Base-by-base conservation (phyloP, 35 echinoderm and acorn worm species). In the Amphiura filiformis region DNA sequence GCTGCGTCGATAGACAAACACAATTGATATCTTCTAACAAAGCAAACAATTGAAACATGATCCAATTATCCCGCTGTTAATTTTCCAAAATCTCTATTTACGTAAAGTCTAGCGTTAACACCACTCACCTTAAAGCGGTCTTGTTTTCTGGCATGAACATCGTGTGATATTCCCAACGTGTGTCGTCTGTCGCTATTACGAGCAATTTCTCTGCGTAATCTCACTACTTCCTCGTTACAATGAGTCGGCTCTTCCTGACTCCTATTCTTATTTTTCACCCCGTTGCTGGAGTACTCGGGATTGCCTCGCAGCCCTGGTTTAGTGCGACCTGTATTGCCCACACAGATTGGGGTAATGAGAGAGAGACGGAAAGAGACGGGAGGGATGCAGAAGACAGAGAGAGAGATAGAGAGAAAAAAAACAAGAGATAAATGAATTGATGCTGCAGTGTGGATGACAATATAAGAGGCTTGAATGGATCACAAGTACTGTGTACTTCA, bases 181-280 rank as follows among this genome's bases (percentile, higher is more conserved):
- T 70, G 61, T 70, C 61, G 15, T 30, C 61, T 70, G 61, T 70
- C 61, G 28, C 61, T 70, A 30, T 70, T 70, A 70, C 61, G 61
- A 70, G 61, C 61, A 70, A 70, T 70, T 70, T 70, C 61, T 70
- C 61, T 18, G 11, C 61, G 61, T 70, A 70, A 70, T 70, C 28
- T 70, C 61, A 70, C 61, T n/a, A 70, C 61, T 30, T 70, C 61
- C 61, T 70, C 61, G 28, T 70, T 70, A 23, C 61, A 23, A 70
- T 70, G 61, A 70, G 61, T n/a, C 61, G 61, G 61, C 61, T 70
- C 61, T 30, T 70, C 61, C 61, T 70, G 61, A 70, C 61, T 70
- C 61, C 4, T 5, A 11, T 18, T 18, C 61, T 70, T 70, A 30
- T 70, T 70, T 70, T 30, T 11, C 61, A 18, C 28, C 61, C 7